These are phyloP conservation scores for Toxonevra muliebris DNA, from an alignment of 2,888 invertebrate species.

Conservation along the genomic window DNA sequence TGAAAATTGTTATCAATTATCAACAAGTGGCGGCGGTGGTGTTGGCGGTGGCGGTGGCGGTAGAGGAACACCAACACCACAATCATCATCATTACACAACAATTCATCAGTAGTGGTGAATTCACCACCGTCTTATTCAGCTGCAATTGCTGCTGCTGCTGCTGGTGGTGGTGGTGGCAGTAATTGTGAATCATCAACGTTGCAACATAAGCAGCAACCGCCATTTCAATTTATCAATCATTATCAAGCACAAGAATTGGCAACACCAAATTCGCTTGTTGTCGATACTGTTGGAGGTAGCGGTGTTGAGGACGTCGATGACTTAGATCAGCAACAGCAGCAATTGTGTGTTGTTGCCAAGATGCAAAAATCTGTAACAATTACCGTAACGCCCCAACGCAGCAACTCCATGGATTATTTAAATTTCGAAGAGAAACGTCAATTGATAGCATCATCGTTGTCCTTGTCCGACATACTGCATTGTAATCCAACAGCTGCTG, in stretches of 20 bases:
- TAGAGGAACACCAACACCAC: constrained; percentile 15
- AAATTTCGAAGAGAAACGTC: constrained; percentile 91
- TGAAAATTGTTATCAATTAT: constrained; percentile 55
- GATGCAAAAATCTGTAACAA: constrained; percentile 72
- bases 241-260: constrained; percentile 37
- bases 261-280: constrained; percentile 22
- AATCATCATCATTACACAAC: constrained; percentile 25
- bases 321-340: constrained; percentile 46
- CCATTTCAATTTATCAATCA: constrained; percentile 47
- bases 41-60: constrained; percentile 37
- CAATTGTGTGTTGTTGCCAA: constrained; percentile 64
- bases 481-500: constrained; percentile 71
- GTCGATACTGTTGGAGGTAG: constrained; percentile 7
- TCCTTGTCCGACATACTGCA: constrained; percentile 87
- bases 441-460: constrained; percentile 87
- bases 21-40: constrained; percentile 52
- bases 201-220: constrained; percentile 35
- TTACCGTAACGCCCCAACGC: constrained; percentile 74
- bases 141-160: constrained; percentile 45
- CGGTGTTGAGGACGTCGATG: constrained; percentile 37
- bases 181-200: constrained; percentile 27
- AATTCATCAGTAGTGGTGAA: constrained; percentile 30
- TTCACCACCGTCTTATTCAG: constrained; percentile 57
- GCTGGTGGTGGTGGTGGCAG: constrained; percentile 25
- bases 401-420: constrained; percentile 89